Conservation (phyloP, 2,888 invertebrate species). For the Pristionchus japonicus region DNA sequence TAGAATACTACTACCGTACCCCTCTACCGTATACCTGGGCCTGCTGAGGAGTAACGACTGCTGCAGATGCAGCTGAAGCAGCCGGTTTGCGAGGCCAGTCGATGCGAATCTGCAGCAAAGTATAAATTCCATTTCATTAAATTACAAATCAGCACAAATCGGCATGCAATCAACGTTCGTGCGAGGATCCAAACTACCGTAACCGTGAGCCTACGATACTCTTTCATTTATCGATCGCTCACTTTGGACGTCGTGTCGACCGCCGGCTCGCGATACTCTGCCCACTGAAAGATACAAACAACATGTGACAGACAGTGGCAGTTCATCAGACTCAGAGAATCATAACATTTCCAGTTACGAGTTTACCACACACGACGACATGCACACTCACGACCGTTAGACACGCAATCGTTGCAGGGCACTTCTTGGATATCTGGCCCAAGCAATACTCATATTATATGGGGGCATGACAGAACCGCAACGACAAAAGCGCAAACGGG, state of each 20-base stretch:
- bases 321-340: no score
- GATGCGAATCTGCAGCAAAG: not conserved
- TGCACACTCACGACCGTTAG: no score
- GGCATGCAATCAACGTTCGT: not conserved
- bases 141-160: no score
- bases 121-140: no score
- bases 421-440: no score
- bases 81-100: constrained; percentile 24
- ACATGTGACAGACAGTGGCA: not conserved
- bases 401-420: no score
- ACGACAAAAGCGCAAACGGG: no score
- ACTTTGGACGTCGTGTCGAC: constrained; percentile 21
- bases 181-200: not conserved
- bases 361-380: no score
- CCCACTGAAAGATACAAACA: not conserved
- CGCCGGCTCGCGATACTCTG: not conserved
- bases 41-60: not conserved
- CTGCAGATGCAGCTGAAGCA: not conserved
- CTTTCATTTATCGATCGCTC: not conserved
- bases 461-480: no score
- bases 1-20: not conserved
- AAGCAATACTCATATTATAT: no score
- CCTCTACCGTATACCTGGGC: not conserved
- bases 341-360: no score
- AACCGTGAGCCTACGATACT: not conserved